Evolutionary conservation across 2,113 vertebrate genomes (phyloP).

Genomic region (Poecilia latipinna): DNA sequence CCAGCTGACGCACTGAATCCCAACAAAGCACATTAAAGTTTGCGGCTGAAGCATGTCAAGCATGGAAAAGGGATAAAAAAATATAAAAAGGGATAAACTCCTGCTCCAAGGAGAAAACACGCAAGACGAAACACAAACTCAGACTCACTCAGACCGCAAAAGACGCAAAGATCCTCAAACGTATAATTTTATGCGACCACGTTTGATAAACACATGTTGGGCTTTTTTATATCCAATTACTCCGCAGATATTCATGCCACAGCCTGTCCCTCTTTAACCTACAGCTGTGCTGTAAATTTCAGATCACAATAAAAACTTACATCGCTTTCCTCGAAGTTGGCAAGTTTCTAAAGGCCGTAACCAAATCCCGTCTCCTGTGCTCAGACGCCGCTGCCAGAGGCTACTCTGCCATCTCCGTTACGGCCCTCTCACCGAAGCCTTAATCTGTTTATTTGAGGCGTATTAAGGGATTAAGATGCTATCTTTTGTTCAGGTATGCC

Average conservation of each 20-base stretch:
- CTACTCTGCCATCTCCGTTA: conserved; percentile 27
- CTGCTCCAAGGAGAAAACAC: no score
- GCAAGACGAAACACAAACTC: background rate
- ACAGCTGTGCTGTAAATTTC: background rate
- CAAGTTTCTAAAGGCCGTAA: background rate
- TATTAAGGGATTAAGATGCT: conserved; percentile 63
- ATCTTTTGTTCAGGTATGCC: conserved; percentile 56
- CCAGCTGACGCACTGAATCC: no score
- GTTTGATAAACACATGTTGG: background rate
- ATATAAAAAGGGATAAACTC: no score
- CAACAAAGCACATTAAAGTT: no score
- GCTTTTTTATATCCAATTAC: background rate
- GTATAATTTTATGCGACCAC: background rate
- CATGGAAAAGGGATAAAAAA: no score
- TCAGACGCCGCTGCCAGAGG: conserved; percentile 13
- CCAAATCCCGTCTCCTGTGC: background rate
- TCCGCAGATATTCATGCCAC: background rate
- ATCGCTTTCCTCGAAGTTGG: background rate
- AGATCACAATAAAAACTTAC: conserved; percentile 1
- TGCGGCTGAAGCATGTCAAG: no score
- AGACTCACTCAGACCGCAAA: background rate
- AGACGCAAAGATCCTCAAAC: background rate
- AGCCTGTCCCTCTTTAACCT: background rate
- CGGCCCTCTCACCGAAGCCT: conserved; percentile 25
- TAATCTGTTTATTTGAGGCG: conserved; percentile 39